phyloP scores from a whole-genome alignment of 2,113 vertebrate genomes.

The Petroica traversi region DNA sequence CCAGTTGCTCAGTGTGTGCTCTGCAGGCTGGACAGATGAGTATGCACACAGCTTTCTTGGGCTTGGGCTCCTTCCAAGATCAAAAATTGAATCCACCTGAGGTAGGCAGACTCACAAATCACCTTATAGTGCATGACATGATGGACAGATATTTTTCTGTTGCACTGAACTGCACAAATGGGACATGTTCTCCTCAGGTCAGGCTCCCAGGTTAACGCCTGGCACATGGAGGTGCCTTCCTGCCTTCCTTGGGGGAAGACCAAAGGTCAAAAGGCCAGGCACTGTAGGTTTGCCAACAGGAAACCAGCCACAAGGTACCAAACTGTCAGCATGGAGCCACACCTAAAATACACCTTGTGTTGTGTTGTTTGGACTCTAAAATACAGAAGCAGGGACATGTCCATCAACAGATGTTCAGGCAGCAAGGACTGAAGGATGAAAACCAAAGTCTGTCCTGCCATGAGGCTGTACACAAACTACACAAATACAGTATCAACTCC shows the following conservation, averaged over 20 bases:
- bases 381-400: not conserved
- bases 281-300: not conserved
- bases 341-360: not conserved
- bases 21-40: not conserved
- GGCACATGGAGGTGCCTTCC: not conserved
- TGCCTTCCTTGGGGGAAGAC: not conserved
- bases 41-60: not conserved
- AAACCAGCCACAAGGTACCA: not conserved
- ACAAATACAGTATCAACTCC: not conserved
- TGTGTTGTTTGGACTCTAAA: not conserved
- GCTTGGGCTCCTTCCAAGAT: slow-evolving; percentile 33
- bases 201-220: not conserved
- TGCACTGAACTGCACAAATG: slow-evolving; percentile 10
- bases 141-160: slow-evolving; percentile 10
- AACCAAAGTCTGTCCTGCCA: not conserved
- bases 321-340: not conserved
- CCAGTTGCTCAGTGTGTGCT: not conserved
- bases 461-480: not conserved
- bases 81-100: slow-evolving; percentile 62
- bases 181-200: not conserved
- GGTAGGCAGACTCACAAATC: not conserved
- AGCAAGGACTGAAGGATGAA: not conserved
- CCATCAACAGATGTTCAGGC: not conserved
- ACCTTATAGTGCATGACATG: slow-evolving; percentile 14
- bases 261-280: not conserved